Percentiles rank a stretch among this genome's conserved stretches.
Conservation (phyloP, 2,888 invertebrate species). For the Drosophila anomalata region DNA sequence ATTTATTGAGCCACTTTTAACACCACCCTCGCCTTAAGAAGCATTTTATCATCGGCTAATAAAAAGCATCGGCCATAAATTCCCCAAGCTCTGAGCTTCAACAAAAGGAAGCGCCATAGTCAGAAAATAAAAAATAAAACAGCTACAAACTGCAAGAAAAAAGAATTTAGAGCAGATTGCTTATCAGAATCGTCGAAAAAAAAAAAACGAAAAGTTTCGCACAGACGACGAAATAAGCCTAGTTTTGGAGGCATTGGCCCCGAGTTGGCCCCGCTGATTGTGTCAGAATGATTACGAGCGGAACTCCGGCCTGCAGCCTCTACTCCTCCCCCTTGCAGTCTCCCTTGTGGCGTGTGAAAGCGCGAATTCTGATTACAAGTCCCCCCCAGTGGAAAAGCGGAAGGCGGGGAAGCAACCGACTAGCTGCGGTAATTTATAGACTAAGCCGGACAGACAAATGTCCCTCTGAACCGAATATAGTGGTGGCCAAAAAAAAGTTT, state of each 20-base stretch:
- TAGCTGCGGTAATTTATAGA: constrained; percentile 72
- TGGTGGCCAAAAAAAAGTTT: constrained; percentile 12
- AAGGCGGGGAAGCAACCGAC: constrained; percentile 35
- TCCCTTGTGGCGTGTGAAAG: constrained; percentile 70
- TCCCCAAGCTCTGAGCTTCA: constrained; percentile 34
- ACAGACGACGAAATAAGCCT: constrained; percentile 42
- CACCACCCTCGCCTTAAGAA: constrained; percentile 16
- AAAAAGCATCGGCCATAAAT: constrained; percentile 52
- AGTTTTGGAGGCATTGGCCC: constrained; percentile 60
- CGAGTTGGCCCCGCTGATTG: constrained; percentile 58
- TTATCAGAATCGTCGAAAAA: constrained; percentile 54
- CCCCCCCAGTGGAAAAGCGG: constrained; percentile 40
- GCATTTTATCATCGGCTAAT: constrained; percentile 26
- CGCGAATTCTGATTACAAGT: constrained; percentile 74
- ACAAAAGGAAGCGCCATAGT: constrained; percentile 62
- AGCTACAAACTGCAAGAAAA: constrained; percentile 22
- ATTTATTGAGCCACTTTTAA: background rate
- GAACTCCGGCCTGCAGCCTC: constrained; percentile 50
- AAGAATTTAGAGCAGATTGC: constrained; percentile 72
- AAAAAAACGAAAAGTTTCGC: constrained; percentile 35
- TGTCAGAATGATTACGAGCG: constrained; percentile 67
- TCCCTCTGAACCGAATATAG: constrained; percentile 24
- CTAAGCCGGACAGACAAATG: constrained; percentile 54
- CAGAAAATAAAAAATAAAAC: constrained; percentile 19
- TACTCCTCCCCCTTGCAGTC: background rate